Percentiles rank a stretch among this genome's conserved stretches.
phyloP scores from a whole-genome alignment of 2,113 vertebrate species.

The Corythaeola cristata region DNA sequence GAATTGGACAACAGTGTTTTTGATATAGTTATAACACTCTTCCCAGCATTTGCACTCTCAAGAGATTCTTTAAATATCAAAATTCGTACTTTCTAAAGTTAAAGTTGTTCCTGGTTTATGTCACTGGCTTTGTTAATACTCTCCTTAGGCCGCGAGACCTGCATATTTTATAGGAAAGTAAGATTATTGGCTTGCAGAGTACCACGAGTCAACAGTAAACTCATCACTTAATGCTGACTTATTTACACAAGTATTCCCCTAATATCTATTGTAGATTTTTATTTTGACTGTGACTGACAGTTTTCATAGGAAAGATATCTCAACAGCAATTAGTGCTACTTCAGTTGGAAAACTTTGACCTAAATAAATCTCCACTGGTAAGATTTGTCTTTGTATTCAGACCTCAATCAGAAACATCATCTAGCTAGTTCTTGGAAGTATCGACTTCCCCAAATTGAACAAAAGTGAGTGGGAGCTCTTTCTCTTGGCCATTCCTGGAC shows the following conservation, averaged over 20 bases:
- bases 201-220: background rate
- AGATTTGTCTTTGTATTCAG: background rate
- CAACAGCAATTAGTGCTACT: background rate
- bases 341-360: background rate
- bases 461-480: background rate
- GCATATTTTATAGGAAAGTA: background rate
- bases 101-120: background rate
- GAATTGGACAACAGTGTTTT: background rate
- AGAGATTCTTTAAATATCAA: background rate
- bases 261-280: background rate
- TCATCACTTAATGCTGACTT: background rate
- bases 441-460: background rate
- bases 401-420: background rate
- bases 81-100: background rate
- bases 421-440: background rate
- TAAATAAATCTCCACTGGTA: background rate
- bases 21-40: background rate
- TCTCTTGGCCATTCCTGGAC: background rate
- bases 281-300: background rate
- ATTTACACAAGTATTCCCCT: background rate
- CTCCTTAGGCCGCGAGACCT: background rate
- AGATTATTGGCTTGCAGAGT: background rate
- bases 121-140: background rate
- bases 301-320: background rate
- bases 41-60: background rate